Evolutionary conservation across 2,113 vertebrate species (phyloP).

Genomic region (Panthera tigris): DNA sequence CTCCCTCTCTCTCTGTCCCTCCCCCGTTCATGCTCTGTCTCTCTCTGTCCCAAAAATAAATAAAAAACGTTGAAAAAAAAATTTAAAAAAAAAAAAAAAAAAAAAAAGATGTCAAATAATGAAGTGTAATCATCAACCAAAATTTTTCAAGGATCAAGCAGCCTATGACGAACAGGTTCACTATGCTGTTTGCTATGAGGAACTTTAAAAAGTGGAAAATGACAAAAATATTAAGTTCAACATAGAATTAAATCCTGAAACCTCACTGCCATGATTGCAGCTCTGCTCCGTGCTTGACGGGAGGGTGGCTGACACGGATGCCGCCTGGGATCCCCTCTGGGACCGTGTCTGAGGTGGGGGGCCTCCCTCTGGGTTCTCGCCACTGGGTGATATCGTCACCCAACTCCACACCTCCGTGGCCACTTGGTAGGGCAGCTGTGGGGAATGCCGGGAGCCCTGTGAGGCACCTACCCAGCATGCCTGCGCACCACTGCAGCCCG

Average conservation of each 20-base stretch:
- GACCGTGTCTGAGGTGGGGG: no score
- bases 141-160: not conserved
- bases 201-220: not conserved
- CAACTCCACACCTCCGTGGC: not conserved
- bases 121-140: not conserved
- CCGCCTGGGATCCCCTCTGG: not conserved
- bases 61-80: no score
- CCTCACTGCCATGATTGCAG: not conserved
- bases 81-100: no score
- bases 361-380: not conserved
- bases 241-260: not conserved
- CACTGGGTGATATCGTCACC: not conserved
- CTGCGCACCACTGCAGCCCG: no score
- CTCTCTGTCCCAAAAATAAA: no score
- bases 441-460: not conserved
- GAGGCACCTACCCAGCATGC: not conserved
- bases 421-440: not conserved
- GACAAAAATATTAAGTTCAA: not conserved
- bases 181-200: not conserved
- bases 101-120: not conserved
- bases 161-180: not conserved
- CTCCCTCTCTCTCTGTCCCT: no score
- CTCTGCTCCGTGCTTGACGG: not conserved
- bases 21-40: no score
- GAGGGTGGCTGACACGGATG: not conserved